Evolutionary conservation across 2,888 invertebrate species (phyloP).

Genomic region (Antitype chi): DNA sequence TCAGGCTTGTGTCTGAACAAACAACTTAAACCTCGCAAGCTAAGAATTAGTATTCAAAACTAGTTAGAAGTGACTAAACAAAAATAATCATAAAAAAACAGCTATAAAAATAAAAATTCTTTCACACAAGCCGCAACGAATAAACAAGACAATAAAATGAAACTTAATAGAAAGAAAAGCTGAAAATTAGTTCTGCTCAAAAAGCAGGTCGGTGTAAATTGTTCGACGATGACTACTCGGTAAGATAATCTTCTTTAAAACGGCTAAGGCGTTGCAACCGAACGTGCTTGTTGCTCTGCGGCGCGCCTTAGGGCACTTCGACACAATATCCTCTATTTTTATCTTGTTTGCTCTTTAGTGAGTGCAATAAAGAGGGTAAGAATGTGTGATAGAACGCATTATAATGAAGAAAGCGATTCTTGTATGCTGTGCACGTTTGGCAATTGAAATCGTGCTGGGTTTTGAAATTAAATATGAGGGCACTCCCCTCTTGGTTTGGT

Average conservation of each 20-base stretch:
- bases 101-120: slow-evolving; percentile 42
- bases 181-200: slow-evolving; percentile 48
- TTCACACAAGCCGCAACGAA: slow-evolving; percentile 29
- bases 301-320: slow-evolving; percentile 65
- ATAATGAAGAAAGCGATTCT: slow-evolving; percentile 48
- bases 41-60: slow-evolving; percentile 32
- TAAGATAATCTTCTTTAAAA: slow-evolving; percentile 70
- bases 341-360: slow-evolving; percentile 58
- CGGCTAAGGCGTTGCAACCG: slow-evolving; percentile 67
- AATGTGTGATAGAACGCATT: slow-evolving; percentile 54
- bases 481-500: not conserved
- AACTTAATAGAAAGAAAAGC: slow-evolving; percentile 40
- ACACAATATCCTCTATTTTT: slow-evolving; percentile 61
- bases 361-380: slow-evolving; percentile 42
- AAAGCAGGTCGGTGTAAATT: slow-evolving; percentile 61
- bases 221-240: slow-evolving; percentile 67
- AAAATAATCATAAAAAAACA: slow-evolving; percentile 42
- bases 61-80: slow-evolving; percentile 43
- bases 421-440: slow-evolving; percentile 48
- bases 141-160: slow-evolving; percentile 52
- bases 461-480: slow-evolving; percentile 34
- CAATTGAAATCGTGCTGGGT: slow-evolving; percentile 30
- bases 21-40: not conserved
- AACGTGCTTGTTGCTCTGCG: slow-evolving; percentile 73
- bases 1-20: too few relatives aligned